Evolutionary conservation across 2,888 invertebrate species (phyloP).

Genomic region (Herminia tarsipennalis): DNA sequence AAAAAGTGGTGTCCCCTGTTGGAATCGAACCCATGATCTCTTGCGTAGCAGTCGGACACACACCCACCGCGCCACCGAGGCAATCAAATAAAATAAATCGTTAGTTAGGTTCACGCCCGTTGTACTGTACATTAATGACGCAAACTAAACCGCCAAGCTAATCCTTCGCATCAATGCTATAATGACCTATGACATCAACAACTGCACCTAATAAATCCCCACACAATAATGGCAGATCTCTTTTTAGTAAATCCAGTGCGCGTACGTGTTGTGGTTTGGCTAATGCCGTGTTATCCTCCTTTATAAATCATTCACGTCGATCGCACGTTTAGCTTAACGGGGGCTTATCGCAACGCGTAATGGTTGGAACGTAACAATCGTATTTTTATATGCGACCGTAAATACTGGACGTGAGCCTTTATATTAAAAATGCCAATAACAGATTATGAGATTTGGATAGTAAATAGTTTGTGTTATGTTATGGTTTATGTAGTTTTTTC

Average conservation of each 20-base stretch:
- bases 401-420: constrained; percentile 47
- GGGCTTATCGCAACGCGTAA: constrained; percentile 39
- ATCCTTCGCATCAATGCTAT: too few species aligned
- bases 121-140: too few species aligned
- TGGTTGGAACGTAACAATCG: constrained; percentile 47
- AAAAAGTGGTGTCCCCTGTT: too few species aligned
- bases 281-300: constrained; percentile 71
- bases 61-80: too few species aligned
- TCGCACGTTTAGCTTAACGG: constrained; percentile 55
- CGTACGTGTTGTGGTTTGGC: constrained; percentile 72
- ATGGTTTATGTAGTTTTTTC: too few species aligned
- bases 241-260: constrained; percentile 71
- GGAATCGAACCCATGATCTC: too few species aligned
- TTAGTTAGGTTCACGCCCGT: too few species aligned
- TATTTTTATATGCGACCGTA: constrained; percentile 52
- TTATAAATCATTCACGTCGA: constrained; percentile 80
- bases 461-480: not conserved
- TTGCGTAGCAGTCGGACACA: too few species aligned
- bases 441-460: not conserved
- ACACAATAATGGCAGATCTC: constrained; percentile 64
- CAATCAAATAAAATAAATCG: too few species aligned
- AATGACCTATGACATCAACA: constrained; percentile 3
- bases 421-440: constrained; percentile 22
- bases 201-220: constrained; percentile 57
- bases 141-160: too few species aligned